Conservation (phyloP, 2,888 invertebrate species). For the Nephrotoma guestfalica region DNA sequence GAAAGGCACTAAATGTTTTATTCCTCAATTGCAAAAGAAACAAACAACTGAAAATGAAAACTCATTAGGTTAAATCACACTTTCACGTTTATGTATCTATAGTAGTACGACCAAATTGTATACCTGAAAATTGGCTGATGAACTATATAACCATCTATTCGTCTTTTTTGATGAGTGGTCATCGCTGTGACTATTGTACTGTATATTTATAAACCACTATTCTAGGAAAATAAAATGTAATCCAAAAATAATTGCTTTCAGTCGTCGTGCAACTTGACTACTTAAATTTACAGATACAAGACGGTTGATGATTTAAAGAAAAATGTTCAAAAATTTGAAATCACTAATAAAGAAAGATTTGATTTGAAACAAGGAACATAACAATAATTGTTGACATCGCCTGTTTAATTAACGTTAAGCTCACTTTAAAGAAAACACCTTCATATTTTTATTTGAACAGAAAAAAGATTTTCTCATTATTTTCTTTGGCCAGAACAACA, state of each 20-base stretch:
- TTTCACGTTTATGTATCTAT: background rate
- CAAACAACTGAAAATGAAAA: background rate
- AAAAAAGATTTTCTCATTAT: background rate
- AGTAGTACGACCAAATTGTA: background rate
- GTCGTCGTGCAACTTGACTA: background rate
- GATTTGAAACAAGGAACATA: background rate
- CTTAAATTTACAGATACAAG: background rate
- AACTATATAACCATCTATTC: background rate
- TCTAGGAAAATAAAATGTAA: background rate
- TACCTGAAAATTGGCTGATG: background rate
- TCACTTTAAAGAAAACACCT: background rate
- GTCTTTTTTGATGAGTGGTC: background rate
- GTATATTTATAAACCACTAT: background rate
- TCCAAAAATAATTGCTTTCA: background rate
- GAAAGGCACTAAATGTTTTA: background rate
- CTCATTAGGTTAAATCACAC: background rate
- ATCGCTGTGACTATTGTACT: background rate
- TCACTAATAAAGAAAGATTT: too few species aligned
- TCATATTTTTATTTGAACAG: background rate
- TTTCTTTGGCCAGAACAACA: background rate
- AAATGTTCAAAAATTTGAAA: too few species aligned
- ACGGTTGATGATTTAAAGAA: background rate
- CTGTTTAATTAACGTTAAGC: background rate
- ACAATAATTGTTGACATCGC: background rate
- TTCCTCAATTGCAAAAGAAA: background rate